These are phyloP conservation scores for Aspiorhynchus laticeps DNA, from an alignment of 2,113 vertebrate species.

Conservation along the genomic window DNA sequence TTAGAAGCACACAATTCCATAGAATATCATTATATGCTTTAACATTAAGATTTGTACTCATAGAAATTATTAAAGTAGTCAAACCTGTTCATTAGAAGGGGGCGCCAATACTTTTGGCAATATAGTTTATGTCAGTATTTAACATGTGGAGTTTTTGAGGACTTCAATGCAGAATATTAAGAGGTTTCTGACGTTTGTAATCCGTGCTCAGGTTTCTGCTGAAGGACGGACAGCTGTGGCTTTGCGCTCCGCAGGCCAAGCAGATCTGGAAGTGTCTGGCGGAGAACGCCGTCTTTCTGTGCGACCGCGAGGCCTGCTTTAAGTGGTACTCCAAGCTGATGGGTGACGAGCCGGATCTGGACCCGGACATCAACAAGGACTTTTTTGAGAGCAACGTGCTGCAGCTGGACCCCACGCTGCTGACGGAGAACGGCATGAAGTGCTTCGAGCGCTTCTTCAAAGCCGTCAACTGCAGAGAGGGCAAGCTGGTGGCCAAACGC, in stretches of 20 bases:
- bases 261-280: conserved; percentile 99
- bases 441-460: conserved; percentile 99
- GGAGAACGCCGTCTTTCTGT: conserved; percentile 97
- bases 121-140: too few species aligned
- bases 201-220: conserved; percentile 85
- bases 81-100: too few species aligned
- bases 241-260: conserved; percentile 97
- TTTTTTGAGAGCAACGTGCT: conserved; percentile 99
- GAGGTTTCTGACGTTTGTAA: too few species aligned
- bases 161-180: too few species aligned
- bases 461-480: conserved; percentile 98
- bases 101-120: too few species aligned
- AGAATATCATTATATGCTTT: too few species aligned
- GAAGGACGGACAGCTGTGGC: conserved; percentile 97
- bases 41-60: too few species aligned
- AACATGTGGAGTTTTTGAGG: too few species aligned
- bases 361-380: conserved; percentile 99
- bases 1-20: too few species aligned
- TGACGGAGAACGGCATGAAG: conserved; percentile 99
- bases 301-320: conserved; percentile 98
- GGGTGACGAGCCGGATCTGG: conserved; percentile 98
- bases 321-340: conserved; percentile 99
- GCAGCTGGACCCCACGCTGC: conserved; percentile 94
- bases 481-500: conserved; percentile 65
- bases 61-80: too few species aligned